Percentiles rank a stretch among this genome's conserved stretches.
phyloP scores from a whole-genome alignment of 2,888 invertebrate species.

The Cloeon dipterum region DNA sequence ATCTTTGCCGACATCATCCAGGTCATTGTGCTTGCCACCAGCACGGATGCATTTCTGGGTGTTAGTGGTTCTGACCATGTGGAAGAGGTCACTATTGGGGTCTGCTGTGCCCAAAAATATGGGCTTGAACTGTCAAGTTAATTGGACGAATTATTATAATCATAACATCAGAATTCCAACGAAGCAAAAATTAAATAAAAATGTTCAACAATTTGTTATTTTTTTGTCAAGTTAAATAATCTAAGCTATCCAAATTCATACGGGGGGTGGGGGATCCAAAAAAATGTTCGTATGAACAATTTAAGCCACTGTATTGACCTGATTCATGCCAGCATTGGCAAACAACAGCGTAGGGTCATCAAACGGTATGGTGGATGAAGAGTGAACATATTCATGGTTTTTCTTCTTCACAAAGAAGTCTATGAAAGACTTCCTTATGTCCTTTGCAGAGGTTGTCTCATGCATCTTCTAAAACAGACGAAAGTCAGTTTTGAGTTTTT shows the following conservation, averaged over 20 bases:
- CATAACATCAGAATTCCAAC: no score
- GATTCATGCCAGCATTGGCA: slow-evolving; percentile 99
- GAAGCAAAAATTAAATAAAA: no score
- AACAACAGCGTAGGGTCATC: slow-evolving; percentile 97
- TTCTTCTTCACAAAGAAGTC: slow-evolving; percentile 71
- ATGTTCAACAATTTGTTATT: no score
- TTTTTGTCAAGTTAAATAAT: no score
- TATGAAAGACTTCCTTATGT: slow-evolving; percentile 66
- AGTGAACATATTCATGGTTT: slow-evolving; percentile 81
- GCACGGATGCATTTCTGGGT: slow-evolving; percentile 98
- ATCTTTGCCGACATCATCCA: slow-evolving; percentile 99
- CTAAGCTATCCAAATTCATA: no score
- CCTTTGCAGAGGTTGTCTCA: no score
- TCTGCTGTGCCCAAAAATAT: slow-evolving; percentile 92
- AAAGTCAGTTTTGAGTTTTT: no score
- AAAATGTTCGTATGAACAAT: no score
- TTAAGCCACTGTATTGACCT: no score
- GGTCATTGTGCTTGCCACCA: slow-evolving; percentile 97
- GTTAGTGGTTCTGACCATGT: slow-evolving; percentile 71
- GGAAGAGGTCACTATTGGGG: slow-evolving; percentile 88
- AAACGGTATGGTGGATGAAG: slow-evolving; percentile 87
- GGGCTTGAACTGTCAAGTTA: slow-evolving; percentile 77
- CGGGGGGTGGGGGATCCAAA: no score
- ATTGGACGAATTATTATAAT: no score
- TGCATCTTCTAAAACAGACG: no score